Conservation (phyloP, 2,888 invertebrate species). For the Aleiodes testaceus region DNA sequence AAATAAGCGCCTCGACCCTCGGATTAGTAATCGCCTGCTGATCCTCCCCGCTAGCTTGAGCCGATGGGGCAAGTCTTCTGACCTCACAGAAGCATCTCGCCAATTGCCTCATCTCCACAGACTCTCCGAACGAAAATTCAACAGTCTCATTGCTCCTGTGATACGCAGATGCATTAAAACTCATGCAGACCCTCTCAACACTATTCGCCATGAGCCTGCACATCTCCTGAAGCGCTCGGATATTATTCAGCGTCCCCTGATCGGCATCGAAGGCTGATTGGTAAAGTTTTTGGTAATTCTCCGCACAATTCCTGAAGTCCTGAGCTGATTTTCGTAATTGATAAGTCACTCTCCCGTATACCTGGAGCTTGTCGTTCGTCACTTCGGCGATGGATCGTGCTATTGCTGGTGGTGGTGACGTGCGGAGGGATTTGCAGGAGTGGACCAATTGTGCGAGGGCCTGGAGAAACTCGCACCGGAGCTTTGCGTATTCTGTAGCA, state of each 20-base stretch:
- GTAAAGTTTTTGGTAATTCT: conserved; percentile 84
- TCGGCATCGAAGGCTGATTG: conserved; percentile 91
- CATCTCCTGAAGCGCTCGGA: conserved; percentile 82
- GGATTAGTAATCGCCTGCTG: conserved; percentile 66
- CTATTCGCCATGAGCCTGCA: conserved; percentile 85
- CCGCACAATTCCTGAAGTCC: conserved; percentile 82
- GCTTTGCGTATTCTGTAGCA: conserved; percentile 84
- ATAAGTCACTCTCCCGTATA: conserved; percentile 86
- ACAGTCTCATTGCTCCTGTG: conserved; percentile 59
- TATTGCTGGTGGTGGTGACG: conserved; percentile 94
- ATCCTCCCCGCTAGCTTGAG: conserved; percentile 69
- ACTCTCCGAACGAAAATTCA: conserved; percentile 66
- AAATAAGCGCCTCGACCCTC: conserved; percentile 75
- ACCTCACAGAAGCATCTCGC: conserved; percentile 66
- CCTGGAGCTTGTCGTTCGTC: conserved; percentile 84
- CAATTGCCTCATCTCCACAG: conserved; percentile 69
- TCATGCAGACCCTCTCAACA: conserved; percentile 80
- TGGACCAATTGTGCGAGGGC: conserved; percentile 79
- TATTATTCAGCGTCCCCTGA: conserved; percentile 82
- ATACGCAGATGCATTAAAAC: conserved; percentile 57
- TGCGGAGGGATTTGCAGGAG: conserved; percentile 85
- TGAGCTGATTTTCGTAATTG: conserved; percentile 83
- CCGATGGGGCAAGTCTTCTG: conserved; percentile 67
- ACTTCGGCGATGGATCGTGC: conserved; percentile 87
- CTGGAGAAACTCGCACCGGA: conserved; percentile 85